Evolutionary conservation across 2,888 invertebrate species (phyloP).

Genomic region (Actias luna): DNA sequence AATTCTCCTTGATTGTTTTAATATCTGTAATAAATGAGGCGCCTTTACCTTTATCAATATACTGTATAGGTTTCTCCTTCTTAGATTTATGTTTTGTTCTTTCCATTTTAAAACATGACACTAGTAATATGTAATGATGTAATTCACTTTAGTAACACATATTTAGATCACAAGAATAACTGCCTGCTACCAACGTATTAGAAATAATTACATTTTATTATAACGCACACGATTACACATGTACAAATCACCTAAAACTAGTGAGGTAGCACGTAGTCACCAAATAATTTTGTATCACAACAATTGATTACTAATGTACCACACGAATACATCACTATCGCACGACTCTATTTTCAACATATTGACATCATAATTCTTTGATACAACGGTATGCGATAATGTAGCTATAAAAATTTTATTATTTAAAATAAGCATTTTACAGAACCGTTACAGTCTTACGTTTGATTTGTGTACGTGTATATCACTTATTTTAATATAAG

Average conservation of each 20-base stretch:
- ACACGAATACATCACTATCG: slow-evolving; percentile 25
- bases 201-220: neutral
- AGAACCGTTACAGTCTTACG: slow-evolving; percentile 29
- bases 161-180: neutral
- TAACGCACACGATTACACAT: slow-evolving; percentile 20
- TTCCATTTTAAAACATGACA: slow-evolving; percentile 51
- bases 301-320: neutral
- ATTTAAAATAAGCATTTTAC: slow-evolving; percentile 43
- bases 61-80: slow-evolving; percentile 54
- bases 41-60: slow-evolving; percentile 52
- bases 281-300: neutral
- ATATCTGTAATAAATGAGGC: slow-evolving; percentile 56
- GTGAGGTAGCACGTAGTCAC: neutral
- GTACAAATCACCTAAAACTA: slow-evolving; percentile 19
- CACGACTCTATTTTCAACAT: slow-evolving; percentile 25
- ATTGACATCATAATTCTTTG: slow-evolving; percentile 28
- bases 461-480: slow-evolving; percentile 32
- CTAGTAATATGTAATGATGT: slow-evolving; percentile 21
- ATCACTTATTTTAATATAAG: slow-evolving; percentile 32
- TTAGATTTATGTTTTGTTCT: slow-evolving; percentile 57
- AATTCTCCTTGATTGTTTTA: slow-evolving; percentile 65
- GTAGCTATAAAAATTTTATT: slow-evolving; percentile 31
- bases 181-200: slow-evolving; percentile 23
- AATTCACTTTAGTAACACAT: neutral
- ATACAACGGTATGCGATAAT: slow-evolving; percentile 22